Percentiles rank a stretch among this genome's conserved stretches.
These are phyloP conservation scores for Campoletis raptor DNA, from an alignment of 2,888 invertebrate species.

Conservation along the genomic window DNA sequence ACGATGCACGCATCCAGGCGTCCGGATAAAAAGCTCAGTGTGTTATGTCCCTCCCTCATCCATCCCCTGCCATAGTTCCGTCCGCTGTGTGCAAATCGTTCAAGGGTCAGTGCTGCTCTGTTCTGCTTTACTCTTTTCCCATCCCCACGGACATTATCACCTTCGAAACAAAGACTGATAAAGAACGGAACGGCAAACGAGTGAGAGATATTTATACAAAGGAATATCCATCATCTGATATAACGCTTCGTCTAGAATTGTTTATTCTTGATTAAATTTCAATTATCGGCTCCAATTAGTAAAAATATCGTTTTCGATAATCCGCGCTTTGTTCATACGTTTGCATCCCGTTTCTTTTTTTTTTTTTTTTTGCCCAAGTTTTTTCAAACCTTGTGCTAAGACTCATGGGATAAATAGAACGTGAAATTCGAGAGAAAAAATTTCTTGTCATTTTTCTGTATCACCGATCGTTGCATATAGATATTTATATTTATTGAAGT, in stretches of 20 bases:
- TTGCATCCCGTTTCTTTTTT: neutral
- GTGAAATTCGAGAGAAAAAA: neutral
- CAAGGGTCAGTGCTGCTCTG: neutral
- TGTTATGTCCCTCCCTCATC: neutral
- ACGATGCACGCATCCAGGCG: slow-evolving; percentile 9
- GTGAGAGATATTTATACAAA: slow-evolving; percentile 39
- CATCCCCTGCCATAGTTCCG: neutral
- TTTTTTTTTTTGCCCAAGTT: neutral
- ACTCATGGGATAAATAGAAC: neutral
- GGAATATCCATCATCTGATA: slow-evolving; percentile 46
- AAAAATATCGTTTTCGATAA: neutral
- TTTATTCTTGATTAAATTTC: slow-evolving; percentile 52
- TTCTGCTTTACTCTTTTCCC: neutral
- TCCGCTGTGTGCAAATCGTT: slow-evolving; percentile 5
- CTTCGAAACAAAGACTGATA: slow-evolving; percentile 42
- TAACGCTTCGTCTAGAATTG: slow-evolving; percentile 14
- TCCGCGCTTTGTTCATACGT: neutral
- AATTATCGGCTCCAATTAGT: slow-evolving; percentile 32
- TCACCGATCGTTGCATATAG: neutral
- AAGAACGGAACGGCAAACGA: slow-evolving; percentile 41
- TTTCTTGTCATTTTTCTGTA: neutral
- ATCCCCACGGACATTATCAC: neutral
- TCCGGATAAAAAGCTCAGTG: slow-evolving; percentile 12
- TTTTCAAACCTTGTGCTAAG: neutral
- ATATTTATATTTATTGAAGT: neutral